Evolutionary conservation across 2,113 vertebrate species (phyloP).

Genomic region (Falco punctatus): DNA sequence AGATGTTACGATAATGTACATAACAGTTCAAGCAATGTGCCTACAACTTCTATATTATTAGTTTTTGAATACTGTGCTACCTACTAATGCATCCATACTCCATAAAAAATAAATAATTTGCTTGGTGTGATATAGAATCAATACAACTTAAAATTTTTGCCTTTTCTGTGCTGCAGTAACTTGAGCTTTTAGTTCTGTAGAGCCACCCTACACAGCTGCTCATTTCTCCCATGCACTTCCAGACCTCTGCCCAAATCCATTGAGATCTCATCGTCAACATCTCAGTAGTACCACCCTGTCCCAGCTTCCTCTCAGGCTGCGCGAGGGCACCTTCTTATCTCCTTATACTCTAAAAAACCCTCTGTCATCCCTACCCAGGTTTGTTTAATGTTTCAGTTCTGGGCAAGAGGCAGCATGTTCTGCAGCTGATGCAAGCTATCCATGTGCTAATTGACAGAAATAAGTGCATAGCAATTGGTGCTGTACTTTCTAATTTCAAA

Average conservation of each 20-base stretch:
- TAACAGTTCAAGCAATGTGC: neutral
- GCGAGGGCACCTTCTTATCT: neutral
- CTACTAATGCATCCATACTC: neutral
- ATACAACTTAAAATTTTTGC: neutral
- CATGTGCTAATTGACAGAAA: conserved; percentile 2
- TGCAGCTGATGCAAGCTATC: neutral
- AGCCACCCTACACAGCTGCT: neutral
- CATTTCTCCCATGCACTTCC: neutral
- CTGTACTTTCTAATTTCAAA: neutral
- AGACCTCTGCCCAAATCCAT: neutral
- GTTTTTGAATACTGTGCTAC: neutral
- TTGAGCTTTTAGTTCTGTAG: neutral
- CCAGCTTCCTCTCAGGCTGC: neutral
- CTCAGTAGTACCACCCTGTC: neutral
- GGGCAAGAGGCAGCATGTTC: neutral
- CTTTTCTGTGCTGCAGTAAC: neutral
- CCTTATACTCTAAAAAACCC: neutral
- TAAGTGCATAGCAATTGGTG: neutral
- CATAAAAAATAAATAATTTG: neutral
- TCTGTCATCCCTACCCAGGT: neutral
- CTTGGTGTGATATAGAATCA: neutral
- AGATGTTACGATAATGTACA: neutral
- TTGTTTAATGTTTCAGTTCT: neutral
- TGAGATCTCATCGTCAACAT: neutral
- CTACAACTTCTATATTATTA: neutral